A percentile compares a stretch with the other conserved stretches of the same genome.
Evolutionary conservation across 2,113 vertebrate species (phyloP).

Genomic region (Hypomesus transpacificus): DNA sequence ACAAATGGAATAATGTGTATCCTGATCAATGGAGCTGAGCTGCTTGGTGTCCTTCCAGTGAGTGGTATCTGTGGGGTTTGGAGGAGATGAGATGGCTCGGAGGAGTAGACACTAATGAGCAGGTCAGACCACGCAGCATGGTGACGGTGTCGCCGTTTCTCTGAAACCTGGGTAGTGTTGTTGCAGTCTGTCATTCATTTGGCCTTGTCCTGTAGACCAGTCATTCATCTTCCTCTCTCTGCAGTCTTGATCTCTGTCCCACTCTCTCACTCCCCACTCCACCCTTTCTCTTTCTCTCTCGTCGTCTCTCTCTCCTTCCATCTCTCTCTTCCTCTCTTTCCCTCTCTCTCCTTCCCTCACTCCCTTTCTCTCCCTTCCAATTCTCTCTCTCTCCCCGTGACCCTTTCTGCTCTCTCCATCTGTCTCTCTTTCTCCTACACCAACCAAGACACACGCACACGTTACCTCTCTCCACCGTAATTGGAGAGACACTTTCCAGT

Average conservation of each 20-base stretch:
- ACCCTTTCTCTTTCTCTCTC: neutral
- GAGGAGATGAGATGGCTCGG: too few relatives aligned
- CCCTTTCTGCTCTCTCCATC: neutral
- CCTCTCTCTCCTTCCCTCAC: slow-evolving; percentile 3
- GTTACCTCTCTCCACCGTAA: slow-evolving; percentile 5
- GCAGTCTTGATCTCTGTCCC: neutral
- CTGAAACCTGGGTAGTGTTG: too few relatives aligned
- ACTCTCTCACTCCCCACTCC: neutral
- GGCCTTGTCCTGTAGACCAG: too few relatives aligned
- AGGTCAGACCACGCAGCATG: too few relatives aligned
- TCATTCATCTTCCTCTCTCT: neutral
- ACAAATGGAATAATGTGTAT: too few relatives aligned
- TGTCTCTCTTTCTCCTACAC: neutral
- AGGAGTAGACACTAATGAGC: too few relatives aligned
- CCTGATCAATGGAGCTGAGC: too few relatives aligned
- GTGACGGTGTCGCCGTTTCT: too few relatives aligned
- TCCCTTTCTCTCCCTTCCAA: neutral
- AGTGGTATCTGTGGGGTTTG: too few relatives aligned
- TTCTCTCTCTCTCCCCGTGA: neutral
- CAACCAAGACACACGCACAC: too few relatives aligned
- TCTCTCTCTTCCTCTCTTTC: neutral
- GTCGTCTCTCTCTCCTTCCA: neutral
- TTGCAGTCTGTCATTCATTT: too few relatives aligned
- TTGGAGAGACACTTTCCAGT: slow-evolving; percentile 23
- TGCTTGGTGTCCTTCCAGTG: too few relatives aligned